Evolutionary conservation across 2,113 vertebrate species (phyloP).

Genomic region (Caranx ignobilis): DNA sequence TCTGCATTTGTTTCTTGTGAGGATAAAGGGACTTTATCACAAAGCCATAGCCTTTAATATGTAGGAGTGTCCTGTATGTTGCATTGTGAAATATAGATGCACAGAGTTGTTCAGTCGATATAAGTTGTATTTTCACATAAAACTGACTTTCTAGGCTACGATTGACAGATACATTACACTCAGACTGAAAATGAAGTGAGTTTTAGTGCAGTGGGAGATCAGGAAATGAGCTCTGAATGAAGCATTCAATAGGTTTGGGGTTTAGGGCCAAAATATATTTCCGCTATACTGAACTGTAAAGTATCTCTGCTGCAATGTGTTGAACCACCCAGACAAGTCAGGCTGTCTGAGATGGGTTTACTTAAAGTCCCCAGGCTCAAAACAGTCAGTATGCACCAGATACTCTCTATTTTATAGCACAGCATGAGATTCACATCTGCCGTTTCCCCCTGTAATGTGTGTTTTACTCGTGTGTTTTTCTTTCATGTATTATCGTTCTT

Average conservation of each 20-base stretch:
- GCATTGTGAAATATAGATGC: neutral
- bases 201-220: neutral
- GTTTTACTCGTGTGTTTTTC: neutral
- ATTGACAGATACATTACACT: neutral
- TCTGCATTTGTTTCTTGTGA: conserved; percentile 27
- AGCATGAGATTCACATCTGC: neutral
- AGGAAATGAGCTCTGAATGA: neutral
- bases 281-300: too few species aligned
- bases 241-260: neutral
- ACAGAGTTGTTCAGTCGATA: neutral
- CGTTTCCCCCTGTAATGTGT: neutral
- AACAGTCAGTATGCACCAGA: neutral
- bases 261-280: neutral
- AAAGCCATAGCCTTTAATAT: neutral
- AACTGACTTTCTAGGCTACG: neutral
- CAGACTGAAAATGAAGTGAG: neutral
- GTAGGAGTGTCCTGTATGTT: neutral
- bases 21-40: neutral
- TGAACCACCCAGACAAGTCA: neutral
- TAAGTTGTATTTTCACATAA: neutral
- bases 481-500: neutral
- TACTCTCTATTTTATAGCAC: neutral
- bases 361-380: neutral
- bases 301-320: neutral
- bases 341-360: neutral